Base-by-base conservation (phyloP, 2,888 invertebrate genomes). In the Limnephilus lunatus region DNA sequence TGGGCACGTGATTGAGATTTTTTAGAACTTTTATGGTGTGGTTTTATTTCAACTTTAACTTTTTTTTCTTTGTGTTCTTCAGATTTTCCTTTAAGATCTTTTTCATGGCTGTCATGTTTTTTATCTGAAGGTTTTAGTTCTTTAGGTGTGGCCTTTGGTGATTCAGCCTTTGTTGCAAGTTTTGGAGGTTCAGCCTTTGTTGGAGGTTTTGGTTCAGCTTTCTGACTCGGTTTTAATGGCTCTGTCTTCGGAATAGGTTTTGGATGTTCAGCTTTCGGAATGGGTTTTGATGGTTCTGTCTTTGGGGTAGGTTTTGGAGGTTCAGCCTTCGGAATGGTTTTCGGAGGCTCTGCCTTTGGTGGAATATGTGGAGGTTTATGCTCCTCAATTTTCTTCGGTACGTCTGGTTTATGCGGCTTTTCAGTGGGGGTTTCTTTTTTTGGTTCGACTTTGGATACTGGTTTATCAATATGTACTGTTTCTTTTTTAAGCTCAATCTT, bases 1-100 rank as follows among this genome's bases (percentile, higher is more conserved):
- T 94, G 90, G 95, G 95, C 94, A 95, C 94, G 91, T 95, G 95
- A 94, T 95, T 95, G 93, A 91, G 95, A 94, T 94, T 94, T 95
- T 91, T 95, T 95, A 11, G 39, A n/a, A 68, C 68, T 68, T n/a
- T 68, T 68, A 25, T 68, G 25, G 25, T n/a, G 48, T 44, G 81
- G 92, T 91, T 95, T 95, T 35, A 31, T 92, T 92, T 90, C 92
- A 31, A 89, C 44, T 91, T 82, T 92, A 31, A 90, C 81, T 91
- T 82, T 91, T 88, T 89, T 86, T 85, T 90, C 89, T 91, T 83
- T 83, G 9, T n/a, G 90, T 39, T 68, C 89, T 89, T 92, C 91
- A 81, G 39, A 85, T 90, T 93, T 86, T 30, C 80, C 92, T 14
- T 93, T 94, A 94, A 31, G 68, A 88, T 85, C 44, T 88, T 85